Evolutionary conservation across 2,113 vertebrate species (phyloP).

Genomic region (Myanophis thanlyinensis): DNA sequence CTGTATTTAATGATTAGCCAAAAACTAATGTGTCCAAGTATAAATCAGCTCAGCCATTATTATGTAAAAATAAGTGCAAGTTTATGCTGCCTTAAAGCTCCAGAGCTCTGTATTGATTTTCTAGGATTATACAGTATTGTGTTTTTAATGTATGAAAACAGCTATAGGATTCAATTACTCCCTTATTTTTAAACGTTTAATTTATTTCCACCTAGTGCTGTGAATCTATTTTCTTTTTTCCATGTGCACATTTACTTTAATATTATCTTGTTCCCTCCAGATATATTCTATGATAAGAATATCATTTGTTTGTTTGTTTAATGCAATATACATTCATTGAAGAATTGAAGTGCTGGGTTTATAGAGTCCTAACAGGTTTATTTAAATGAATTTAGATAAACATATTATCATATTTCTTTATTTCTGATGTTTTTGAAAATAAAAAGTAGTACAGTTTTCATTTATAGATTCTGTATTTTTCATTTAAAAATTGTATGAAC

Average conservation of each 20-base stretch:
- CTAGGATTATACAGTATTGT: background rate
- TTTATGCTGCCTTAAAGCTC: background rate
- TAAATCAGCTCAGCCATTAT: background rate
- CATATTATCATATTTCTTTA: background rate
- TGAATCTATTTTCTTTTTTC: background rate
- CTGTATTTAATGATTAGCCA: background rate
- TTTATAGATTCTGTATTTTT: background rate
- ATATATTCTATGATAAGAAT: conserved; percentile 1
- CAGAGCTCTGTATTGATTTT: conserved; percentile 13
- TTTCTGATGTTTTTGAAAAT: background rate
- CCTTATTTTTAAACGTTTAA: background rate
- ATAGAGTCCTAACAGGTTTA: background rate
- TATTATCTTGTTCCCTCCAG: conserved; percentile 3
- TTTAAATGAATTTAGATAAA: background rate
- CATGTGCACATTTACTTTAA: background rate
- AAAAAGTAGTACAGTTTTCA: background rate
- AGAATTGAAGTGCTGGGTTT: background rate
- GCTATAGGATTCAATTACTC: background rate
- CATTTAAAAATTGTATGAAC: background rate
- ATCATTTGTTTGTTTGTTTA: too few species aligned
- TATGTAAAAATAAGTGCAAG: background rate
- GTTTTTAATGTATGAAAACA: conserved; percentile 13
- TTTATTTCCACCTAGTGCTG: conserved; percentile 1
- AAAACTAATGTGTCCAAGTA: background rate
- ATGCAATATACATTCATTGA: background rate